These are phyloP conservation scores for Rhineura floridana DNA, from an alignment of 2,113 vertebrate genomes.

Conservation along the genomic window DNA sequence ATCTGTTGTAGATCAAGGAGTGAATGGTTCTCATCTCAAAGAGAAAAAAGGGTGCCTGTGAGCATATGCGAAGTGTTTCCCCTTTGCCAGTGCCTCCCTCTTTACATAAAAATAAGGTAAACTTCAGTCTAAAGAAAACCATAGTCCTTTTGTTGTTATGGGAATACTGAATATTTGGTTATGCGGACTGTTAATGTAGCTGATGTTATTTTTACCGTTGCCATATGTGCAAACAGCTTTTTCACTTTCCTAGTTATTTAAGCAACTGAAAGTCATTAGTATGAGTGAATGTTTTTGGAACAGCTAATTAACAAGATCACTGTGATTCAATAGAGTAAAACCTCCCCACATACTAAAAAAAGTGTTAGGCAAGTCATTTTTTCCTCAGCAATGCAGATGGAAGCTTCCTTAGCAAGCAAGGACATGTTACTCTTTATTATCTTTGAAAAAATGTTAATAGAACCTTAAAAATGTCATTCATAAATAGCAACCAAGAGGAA, in stretches of 20 bases:
- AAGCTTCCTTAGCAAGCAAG: slow-evolving; percentile 41
- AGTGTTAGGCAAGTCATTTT: slow-evolving; percentile 27
- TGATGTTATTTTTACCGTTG: slow-evolving; percentile 22
- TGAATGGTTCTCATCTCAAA: background rate
- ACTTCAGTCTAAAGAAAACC: too few species aligned
- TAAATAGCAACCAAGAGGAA: slow-evolving; percentile 48
- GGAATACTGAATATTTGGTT: slow-evolving; percentile 12
- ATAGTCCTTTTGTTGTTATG: background rate
- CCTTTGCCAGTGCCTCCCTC: background rate
- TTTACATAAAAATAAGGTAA: too few species aligned
- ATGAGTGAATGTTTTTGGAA: slow-evolving; percentile 47
- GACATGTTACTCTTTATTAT: background rate
- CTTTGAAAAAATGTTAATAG: slow-evolving; percentile 29
- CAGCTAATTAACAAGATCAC: background rate
- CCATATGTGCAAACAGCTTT: slow-evolving; percentile 25
- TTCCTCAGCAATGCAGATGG: background rate
- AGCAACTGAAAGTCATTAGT: slow-evolving; percentile 42
- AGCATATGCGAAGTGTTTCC: background rate
- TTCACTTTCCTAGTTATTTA: slow-evolving; percentile 34
- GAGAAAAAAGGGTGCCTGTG: background rate
- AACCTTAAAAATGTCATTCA: slow-evolving; percentile 12
- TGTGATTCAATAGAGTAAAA: slow-evolving; percentile 34
- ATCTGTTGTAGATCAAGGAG: background rate
- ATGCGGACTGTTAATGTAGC: slow-evolving; percentile 22
- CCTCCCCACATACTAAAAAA: slow-evolving; percentile 1